phyloP scores from a whole-genome alignment of 2,113 vertebrate genomes.

The Piaya cayana region DNA sequence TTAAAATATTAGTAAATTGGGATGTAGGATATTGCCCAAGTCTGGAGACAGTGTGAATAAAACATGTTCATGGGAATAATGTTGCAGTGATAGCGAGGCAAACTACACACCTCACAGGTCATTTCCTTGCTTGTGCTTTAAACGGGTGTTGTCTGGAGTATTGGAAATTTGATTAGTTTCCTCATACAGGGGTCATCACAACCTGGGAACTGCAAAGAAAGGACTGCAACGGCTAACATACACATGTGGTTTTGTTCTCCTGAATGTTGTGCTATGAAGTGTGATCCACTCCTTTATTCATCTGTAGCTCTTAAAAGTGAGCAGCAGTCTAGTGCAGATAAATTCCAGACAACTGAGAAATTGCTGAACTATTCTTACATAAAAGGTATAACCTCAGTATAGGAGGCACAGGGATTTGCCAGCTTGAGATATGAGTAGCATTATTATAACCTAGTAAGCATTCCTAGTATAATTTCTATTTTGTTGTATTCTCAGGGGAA shows the following conservation, averaged over 20 bases:
- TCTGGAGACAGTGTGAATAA: slow-evolving; percentile 8
- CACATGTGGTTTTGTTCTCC: background rate
- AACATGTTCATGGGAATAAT: background rate
- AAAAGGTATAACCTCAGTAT: background rate
- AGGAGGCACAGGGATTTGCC: background rate
- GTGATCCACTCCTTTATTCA: background rate
- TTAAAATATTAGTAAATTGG: background rate
- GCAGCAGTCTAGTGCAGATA: background rate
- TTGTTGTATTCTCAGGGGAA: rapidly evolving
- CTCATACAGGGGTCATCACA: background rate
- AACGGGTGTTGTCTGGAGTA: background rate
- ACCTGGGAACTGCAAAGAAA: background rate
- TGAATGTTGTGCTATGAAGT: background rate
- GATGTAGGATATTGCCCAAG: background rate
- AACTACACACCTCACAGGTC: background rate
- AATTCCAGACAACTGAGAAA: background rate
- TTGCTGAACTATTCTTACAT: background rate
- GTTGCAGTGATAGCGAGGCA: background rate
- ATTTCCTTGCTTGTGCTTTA: background rate
- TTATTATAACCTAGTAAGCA: background rate
- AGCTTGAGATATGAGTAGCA: background rate
- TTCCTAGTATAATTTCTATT: background rate
- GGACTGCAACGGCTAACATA: background rate
- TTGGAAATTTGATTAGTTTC: background rate
- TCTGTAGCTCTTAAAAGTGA: background rate